A percentile compares a stretch with the other conserved stretches of the same genome.
Evolutionary conservation across 2,797 vertebrate species (phyloP).

Genomic region (Rhincodon typus): DNA sequence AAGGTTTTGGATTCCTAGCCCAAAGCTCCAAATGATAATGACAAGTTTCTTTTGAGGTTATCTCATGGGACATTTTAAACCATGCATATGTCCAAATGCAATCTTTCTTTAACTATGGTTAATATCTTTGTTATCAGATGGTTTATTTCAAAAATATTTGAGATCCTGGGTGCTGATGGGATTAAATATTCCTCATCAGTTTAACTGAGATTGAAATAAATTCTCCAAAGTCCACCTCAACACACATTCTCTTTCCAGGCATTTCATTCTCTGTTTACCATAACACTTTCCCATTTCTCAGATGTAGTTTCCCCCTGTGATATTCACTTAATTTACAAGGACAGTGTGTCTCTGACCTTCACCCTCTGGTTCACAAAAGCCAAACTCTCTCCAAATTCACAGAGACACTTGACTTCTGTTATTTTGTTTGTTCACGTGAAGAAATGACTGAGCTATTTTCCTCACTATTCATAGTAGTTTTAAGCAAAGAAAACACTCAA

Average conservation of each 20-base stretch:
- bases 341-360: background rate
- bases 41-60: background rate
- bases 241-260: background rate
- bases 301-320: background rate
- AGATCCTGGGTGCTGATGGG: too few relatives aligned
- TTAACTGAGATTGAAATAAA: too few relatives aligned
- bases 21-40: background rate
- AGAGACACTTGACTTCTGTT: background rate
- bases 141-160: too few relatives aligned
- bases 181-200: too few relatives aligned
- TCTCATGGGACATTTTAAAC: background rate
- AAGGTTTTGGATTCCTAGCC: background rate
- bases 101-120: background rate
- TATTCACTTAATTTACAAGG: background rate
- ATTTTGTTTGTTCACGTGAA: background rate
- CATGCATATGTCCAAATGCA: background rate
- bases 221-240: background rate
- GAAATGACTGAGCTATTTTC: background rate
- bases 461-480: background rate
- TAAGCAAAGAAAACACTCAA: background rate
- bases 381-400: background rate
- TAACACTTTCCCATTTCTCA: background rate
- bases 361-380: background rate
- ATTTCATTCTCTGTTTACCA: background rate
- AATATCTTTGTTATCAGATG: too few relatives aligned